These are phyloP conservation scores for Ellobius talpinus DNA, from an alignment of 2,113 vertebrate species.

Conservation along the genomic window DNA sequence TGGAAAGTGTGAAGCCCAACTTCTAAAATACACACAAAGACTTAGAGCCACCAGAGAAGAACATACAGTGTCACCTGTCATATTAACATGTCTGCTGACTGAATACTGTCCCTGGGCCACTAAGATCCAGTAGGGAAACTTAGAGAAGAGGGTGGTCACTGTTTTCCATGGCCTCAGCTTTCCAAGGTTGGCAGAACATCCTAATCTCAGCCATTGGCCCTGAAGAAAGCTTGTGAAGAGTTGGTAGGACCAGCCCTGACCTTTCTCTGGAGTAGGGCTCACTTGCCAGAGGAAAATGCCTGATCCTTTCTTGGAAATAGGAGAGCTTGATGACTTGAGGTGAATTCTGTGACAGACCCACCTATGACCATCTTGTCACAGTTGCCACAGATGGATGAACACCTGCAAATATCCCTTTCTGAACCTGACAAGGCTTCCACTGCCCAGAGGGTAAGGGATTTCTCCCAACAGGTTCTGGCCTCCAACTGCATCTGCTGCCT, in stretches of 20 bases:
- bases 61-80: neutral
- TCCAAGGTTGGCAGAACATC: neutral
- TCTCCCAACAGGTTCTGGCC: neutral
- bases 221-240: neutral
- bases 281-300: neutral
- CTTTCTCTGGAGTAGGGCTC: constrained; percentile 7
- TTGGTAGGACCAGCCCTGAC: neutral
- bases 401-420: neutral
- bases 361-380: neutral
- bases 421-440: neutral
- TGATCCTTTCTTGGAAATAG: neutral
- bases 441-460: neutral
- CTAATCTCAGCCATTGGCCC: neutral
- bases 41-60: neutral
- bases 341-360: neutral
- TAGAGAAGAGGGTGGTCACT: neutral
- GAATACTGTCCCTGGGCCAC: neutral
- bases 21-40: neutral
- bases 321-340: neutral
- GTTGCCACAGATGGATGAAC: neutral
- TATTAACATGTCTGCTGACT: neutral
- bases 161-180: neutral
- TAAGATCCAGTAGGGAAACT: neutral
- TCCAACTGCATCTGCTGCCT: neutral
- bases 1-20: neutral